phyloP scores from a whole-genome alignment of 2,888 invertebrate species.

The Drepana falcataria region DNA sequence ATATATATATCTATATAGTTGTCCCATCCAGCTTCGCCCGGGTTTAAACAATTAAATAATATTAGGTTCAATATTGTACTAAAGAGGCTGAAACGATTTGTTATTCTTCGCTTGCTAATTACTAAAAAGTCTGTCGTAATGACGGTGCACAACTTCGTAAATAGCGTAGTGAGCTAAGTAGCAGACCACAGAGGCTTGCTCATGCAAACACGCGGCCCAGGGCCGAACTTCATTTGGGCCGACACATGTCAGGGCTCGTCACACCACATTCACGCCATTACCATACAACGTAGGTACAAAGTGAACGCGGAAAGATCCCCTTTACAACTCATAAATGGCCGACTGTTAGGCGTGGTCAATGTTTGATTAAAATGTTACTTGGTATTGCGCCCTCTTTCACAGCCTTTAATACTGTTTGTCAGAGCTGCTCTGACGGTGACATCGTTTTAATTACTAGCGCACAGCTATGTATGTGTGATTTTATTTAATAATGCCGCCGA shows the following conservation, averaged over 20 bases:
- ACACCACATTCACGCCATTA: slow-evolving; percentile 64
- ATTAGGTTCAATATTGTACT: too few relatives aligned
- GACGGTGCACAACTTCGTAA: too few relatives aligned
- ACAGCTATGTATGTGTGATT: slow-evolving; percentile 48
- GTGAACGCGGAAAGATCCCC: slow-evolving; percentile 56
- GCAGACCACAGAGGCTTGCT: slow-evolving; percentile 13
- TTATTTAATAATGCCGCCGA: slow-evolving; percentile 43
- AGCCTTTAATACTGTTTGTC: slow-evolving; percentile 46
- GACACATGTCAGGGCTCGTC: slow-evolving; percentile 69
- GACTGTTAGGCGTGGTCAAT: slow-evolving; percentile 62
- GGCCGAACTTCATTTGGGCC: slow-evolving; percentile 62
- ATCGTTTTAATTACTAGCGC: slow-evolving; percentile 63
- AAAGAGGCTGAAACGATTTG: too few relatives aligned
- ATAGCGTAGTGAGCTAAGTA: neutral
- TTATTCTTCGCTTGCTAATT: too few relatives aligned
- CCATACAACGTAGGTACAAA: slow-evolving; percentile 53
- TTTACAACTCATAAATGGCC: slow-evolving; percentile 65
- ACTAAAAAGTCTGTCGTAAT: too few relatives aligned
- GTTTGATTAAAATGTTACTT: slow-evolving; percentile 71
- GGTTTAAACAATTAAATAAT: too few relatives aligned
- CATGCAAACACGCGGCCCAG: slow-evolving; percentile 35
- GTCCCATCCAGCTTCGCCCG: too few relatives aligned
- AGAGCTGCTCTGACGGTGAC: slow-evolving; percentile 42
- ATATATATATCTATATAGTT: too few relatives aligned
- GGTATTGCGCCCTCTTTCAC: slow-evolving; percentile 48